Evolutionary conservation across 2,888 invertebrate species (phyloP), one percentile per base, ranked within the genome.

Genomic region (Gerris lacustris): DNA sequence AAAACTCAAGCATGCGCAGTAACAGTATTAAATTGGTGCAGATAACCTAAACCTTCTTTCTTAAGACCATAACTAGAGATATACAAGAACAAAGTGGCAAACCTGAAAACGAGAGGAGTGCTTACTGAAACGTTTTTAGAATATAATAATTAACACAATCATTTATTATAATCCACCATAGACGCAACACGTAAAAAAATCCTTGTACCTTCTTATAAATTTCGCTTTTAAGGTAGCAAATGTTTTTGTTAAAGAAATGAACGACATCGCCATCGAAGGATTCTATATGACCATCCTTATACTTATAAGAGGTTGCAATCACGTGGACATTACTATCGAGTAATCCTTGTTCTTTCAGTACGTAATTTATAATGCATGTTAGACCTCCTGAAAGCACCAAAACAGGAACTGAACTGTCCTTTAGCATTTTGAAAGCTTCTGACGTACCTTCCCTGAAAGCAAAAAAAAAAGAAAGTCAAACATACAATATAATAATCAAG

Each of bases 381-480:
- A 96, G 84, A 0, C 98, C 98, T 6, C 97, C 98, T 2, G 96
- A 96, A 82, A 98, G 96, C 66, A 98, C 91, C 73, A 98, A 81
- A 70, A 96, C 84, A 0, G 97, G 98, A 47, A 98, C 88, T 71
- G 86, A 81, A n/a, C 85, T 81, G 0, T 81, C 78, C 71, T 86
- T 79, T 44, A 94, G 82, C 76, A 83, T 84, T 9, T 83, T 77
- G 75, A 94, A 87, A 73, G 94, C 81, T 55, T 88, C 85, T 45
- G 84, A 80, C 5, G 90, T 87, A 6, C 89, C 88, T 78, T 55
- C 55, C 5, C 55, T 55, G 15, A 55, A 15, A 47, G 11, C 47
- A 47, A 47, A 47, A n/a, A n/a, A n/a, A n/a, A n/a, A n/a, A 31
- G 4, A 31, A 31, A 2, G 31, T 31, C 1, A 2, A 31, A 31